Base-by-base conservation (phyloP, 2,888 invertebrate species). In the Mesochorus sp. region DNA sequence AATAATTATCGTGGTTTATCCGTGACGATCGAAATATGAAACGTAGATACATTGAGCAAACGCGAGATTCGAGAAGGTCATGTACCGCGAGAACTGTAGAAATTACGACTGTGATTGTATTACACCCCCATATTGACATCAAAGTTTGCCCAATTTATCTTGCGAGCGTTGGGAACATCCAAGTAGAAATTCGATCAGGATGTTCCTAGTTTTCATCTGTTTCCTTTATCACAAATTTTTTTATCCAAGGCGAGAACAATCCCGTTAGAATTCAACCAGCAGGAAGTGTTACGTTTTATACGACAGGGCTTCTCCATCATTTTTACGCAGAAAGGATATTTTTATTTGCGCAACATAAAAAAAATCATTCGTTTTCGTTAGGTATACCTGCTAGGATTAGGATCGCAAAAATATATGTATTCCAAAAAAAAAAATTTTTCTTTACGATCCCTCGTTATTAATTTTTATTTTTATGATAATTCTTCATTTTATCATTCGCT, bases 91-190 rank as follows among this genome's bases (percentile, higher is more conserved):
- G 55, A 76, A 62, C 39, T 73, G 59, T 73, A 70, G 71, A 79
- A 81, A 76, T 79, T 74, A 79, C 76, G 79, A 76, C 72, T 76
- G n/a, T n/a, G 57, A 73, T 70, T 80, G 53, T 75, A 53, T 79
- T 80, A 76, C 79, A 79, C 62, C 59, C 21, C 14, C 6, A 5
- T 37, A 34, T 24, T n/a, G 21, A 53, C 55, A 28, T 64, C 31
- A n/a, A 14, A 42, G 42, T 12, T 26, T 28, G 47, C 10, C 21
- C 21, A 61, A 67, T 62, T 53, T 64, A 79, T 78, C 78, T 74
- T 26, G 1, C 59, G 39, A 66, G 62, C 55, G 67, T 76, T 62
- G 67, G 61, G 39, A n/a, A 64, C 14, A 44, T 47, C 44, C 44
- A 44, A 12, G 28, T 19, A 39, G 66, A 49, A 66, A 66, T 34